Conservation (phyloP, 2,888 invertebrate species). For the Chirona hameri region DNA sequence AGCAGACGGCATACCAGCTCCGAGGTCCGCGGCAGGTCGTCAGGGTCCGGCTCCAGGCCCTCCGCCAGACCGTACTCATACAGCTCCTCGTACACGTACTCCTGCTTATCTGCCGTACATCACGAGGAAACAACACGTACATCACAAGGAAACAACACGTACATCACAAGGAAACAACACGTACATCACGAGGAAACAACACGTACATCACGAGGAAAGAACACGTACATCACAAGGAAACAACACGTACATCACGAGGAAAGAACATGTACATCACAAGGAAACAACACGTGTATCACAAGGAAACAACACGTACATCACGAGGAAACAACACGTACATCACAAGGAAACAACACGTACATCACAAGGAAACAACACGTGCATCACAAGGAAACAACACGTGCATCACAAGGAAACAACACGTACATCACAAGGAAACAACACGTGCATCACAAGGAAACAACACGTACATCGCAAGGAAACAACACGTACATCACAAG, state of each 20-base stretch:
- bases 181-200: not conserved
- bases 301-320: not conserved
- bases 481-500: not conserved
- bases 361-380: not conserved
- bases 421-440: not conserved
- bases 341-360: not conserved
- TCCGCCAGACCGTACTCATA: conserved; percentile 11
- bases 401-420: too few species aligned
- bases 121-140: not conserved
- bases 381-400: not conserved
- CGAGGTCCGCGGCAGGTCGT: not conserved
- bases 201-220: not conserved
- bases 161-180: not conserved
- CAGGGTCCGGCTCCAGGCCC: conserved; percentile 5
- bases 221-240: not conserved
- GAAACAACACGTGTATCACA: not conserved
- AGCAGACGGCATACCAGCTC: conserved; percentile 12
- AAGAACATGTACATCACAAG: not conserved
- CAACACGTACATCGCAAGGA: not conserved
- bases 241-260: not conserved
- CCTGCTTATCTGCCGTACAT: not conserved
- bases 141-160: not conserved
- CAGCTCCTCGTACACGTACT: conserved; percentile 28
- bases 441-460: not conserved
- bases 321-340: not conserved